phyloP scores from a whole-genome alignment of 2,888 invertebrate species.

The Ceramica pisi region DNA sequence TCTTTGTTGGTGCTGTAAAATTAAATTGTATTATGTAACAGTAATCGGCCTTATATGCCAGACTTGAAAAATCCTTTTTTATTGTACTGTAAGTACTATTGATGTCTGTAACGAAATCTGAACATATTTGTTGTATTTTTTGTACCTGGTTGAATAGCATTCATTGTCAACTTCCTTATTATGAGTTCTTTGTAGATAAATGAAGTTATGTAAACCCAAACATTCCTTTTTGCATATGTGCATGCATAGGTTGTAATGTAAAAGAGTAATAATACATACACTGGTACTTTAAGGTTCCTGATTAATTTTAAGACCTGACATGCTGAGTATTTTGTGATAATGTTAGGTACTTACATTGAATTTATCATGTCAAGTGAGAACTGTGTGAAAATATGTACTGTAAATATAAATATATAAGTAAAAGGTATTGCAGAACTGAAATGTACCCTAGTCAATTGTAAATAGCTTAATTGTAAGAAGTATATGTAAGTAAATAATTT shows the following conservation, averaged over 20 bases:
- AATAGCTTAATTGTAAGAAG: slow-evolving; percentile 81
- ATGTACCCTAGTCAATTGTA: slow-evolving; percentile 91
- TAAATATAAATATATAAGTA: slow-evolving; percentile 77
- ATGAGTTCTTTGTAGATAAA: slow-evolving; percentile 52
- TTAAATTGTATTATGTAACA: slow-evolving; percentile 62
- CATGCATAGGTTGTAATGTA: slow-evolving; percentile 62
- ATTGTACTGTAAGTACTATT: slow-evolving; percentile 76
- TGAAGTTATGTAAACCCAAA: slow-evolving; percentile 66
- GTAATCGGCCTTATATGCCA: slow-evolving; percentile 67
- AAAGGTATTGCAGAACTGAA: slow-evolving; percentile 89
- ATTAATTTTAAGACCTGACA: slow-evolving; percentile 75
- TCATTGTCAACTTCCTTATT: slow-evolving; percentile 54
- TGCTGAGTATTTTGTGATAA: slow-evolving; percentile 86
- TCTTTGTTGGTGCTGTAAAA: slow-evolving; percentile 72
- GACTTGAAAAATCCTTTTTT: slow-evolving; percentile 58
- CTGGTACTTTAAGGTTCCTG: slow-evolving; percentile 85
- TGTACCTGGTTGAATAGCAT: slow-evolving; percentile 75
- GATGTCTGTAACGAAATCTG: slow-evolving; percentile 62
- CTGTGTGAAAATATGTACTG: slow-evolving; percentile 74
- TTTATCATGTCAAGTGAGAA: slow-evolving; percentile 76
- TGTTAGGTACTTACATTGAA: slow-evolving; percentile 85
- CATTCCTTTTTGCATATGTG: slow-evolving; percentile 79
- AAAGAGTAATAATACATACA: slow-evolving; percentile 62
- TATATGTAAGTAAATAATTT: slow-evolving; percentile 85
- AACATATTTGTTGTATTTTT: slow-evolving; percentile 65